These are phyloP conservation scores for Hemiprocne comata DNA, from an alignment of 2,113 vertebrate genomes.

Conservation along the genomic window DNA sequence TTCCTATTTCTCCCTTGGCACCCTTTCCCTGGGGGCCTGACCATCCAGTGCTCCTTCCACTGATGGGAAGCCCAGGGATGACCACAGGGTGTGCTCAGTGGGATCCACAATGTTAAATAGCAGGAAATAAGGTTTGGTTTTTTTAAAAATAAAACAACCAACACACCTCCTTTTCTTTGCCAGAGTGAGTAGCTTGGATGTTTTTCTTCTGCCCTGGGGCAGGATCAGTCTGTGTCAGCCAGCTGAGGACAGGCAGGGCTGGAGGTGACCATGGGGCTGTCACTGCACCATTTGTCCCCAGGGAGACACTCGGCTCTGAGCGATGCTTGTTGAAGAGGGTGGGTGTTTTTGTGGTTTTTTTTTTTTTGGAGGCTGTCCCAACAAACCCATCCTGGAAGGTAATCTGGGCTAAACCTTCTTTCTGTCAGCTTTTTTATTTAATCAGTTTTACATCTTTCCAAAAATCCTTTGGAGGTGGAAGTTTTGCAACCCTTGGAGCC, in stretches of 20 bases:
- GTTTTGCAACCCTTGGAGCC: conserved; percentile 10
- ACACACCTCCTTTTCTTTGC: not conserved
- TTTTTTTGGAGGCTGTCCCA: not conserved
- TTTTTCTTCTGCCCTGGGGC: not conserved
- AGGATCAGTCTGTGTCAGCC: not conserved
- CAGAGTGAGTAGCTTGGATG: not conserved
- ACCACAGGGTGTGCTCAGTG: not conserved
- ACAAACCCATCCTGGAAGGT: not conserved
- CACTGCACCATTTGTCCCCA: not conserved
- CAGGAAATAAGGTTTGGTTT: not conserved
- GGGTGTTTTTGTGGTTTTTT: no score
- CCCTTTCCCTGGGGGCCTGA: not conserved
- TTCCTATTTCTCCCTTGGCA: not conserved
- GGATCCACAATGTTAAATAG: not conserved
- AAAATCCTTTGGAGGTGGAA: not conserved
- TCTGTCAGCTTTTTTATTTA: not conserved
- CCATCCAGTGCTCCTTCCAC: not conserved
- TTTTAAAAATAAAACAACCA: no score
- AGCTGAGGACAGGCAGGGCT: not conserved
- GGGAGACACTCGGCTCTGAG: not conserved
- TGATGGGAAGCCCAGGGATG: not conserved
- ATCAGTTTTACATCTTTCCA: not conserved
- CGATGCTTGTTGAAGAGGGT: not conserved
- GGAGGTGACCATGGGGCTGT: not conserved
- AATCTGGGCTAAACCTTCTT: not conserved